Conservation (phyloP, 2,797 vertebrate species). For the Thunnus albacares region DNA sequence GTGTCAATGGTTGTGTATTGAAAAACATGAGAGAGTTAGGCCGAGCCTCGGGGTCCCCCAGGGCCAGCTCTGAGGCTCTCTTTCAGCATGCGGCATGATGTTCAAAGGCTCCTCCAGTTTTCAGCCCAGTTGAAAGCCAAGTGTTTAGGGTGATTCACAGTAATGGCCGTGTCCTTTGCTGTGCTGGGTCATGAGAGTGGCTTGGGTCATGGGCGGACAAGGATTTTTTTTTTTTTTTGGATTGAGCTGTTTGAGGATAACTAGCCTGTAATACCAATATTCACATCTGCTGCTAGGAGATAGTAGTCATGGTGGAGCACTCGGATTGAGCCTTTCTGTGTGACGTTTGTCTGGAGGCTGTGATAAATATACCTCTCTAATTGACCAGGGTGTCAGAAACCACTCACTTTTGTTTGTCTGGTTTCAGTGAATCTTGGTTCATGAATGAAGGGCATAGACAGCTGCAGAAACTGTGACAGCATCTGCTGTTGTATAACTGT, state of each 20-base stretch:
- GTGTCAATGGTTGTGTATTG: slow-evolving; percentile 71
- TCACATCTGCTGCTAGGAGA: slow-evolving; percentile 65
- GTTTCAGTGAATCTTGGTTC: slow-evolving; percentile 54
- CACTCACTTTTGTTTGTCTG: slow-evolving; percentile 65
- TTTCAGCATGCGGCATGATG: slow-evolving; percentile 60
- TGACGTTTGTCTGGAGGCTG: slow-evolving; percentile 57
- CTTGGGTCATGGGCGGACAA: slow-evolving; percentile 35
- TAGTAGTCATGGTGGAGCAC: slow-evolving; percentile 38
- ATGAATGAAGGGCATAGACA: slow-evolving; percentile 65
- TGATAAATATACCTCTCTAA: slow-evolving; percentile 72
- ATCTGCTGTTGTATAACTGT: slow-evolving; percentile 51
- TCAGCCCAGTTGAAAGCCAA: slow-evolving; percentile 67
- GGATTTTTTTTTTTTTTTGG: slow-evolving; percentile 28
- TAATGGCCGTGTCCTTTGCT: slow-evolving; percentile 58
- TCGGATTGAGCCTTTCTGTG: slow-evolving; percentile 41
- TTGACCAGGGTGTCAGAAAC: slow-evolving; percentile 70
- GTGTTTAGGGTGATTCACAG: slow-evolving; percentile 71
- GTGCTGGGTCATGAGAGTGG: slow-evolving; percentile 49
- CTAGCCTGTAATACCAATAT: slow-evolving; percentile 42
- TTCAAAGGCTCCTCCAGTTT: slow-evolving; percentile 74
- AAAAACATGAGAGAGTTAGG: slow-evolving; percentile 76
- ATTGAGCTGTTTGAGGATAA: slow-evolving; percentile 50
- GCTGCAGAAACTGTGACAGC: slow-evolving; percentile 64
- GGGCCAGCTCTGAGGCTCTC: slow-evolving; percentile 59
- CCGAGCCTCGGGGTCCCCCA: slow-evolving; percentile 51